phyloP scores from a whole-genome alignment of 2,113 vertebrate species.

The Pseudorhombus dupliciocellatus region DNA sequence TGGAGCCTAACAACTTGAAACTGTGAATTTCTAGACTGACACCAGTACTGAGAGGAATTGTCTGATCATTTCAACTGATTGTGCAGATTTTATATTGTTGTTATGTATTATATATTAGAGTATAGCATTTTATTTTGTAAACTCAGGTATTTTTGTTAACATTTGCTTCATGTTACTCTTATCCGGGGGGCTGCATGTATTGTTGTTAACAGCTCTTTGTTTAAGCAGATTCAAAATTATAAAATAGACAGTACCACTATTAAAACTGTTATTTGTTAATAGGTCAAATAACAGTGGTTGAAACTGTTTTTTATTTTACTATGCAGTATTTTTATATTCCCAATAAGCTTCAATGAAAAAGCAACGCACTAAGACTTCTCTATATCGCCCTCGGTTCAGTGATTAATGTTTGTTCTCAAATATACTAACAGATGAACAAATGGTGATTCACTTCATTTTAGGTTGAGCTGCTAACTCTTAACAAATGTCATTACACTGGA shows the following conservation, averaged over 20 bases:
- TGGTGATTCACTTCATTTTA: neutral
- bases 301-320: constrained; percentile 20
- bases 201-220: constrained; percentile 9
- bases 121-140: constrained; percentile 61
- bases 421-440: neutral
- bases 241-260: constrained; percentile 1
- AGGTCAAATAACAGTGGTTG: constrained; percentile 23
- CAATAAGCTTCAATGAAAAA: neutral
- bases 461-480: constrained; percentile 19
- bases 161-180: constrained; percentile 26
- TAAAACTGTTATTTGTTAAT: neutral
- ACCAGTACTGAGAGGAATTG: constrained; percentile 29
- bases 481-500: neutral
- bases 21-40: constrained; percentile 64
- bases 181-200: constrained; percentile 36
- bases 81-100: constrained; percentile 58
- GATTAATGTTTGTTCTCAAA: neutral
- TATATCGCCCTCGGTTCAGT: constrained; percentile 4
- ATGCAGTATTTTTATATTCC: constrained; percentile 38
- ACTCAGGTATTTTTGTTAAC: constrained; percentile 73
- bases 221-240: constrained; percentile 12
- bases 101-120: constrained; percentile 39
- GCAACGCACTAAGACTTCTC: constrained; percentile 32
- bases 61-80: constrained; percentile 57
- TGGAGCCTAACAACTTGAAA: constrained; percentile 33